These are phyloP conservation scores for Tapirus indicus DNA, from an alignment of 2,797 vertebrate species.

Conservation along the genomic window DNA sequence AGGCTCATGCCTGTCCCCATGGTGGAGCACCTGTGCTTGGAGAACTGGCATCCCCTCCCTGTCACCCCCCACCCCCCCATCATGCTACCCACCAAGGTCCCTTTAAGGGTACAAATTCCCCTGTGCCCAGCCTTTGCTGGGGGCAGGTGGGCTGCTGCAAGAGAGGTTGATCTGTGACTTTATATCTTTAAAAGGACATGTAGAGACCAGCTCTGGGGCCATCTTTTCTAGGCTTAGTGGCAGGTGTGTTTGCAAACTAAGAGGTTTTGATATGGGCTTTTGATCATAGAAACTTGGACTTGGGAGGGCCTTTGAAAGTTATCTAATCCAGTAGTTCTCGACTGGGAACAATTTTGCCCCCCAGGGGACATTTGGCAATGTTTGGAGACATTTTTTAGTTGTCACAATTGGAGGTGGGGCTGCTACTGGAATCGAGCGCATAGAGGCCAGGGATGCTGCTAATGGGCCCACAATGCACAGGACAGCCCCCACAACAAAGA, in stretches of 20 bases:
- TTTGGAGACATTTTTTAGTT: not conserved
- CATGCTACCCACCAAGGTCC: not conserved
- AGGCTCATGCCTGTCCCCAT: not conserved
- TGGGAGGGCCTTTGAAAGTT: not conserved
- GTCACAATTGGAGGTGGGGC: not conserved
- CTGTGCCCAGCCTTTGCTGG: not conserved
- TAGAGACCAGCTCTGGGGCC: not conserved
- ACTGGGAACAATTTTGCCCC: not conserved
- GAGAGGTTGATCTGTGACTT: not conserved
- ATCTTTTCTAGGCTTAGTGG: not conserved
- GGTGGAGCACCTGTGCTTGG: not conserved
- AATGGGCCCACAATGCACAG: rapidly evolving
- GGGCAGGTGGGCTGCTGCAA: not conserved
- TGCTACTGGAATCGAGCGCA: not conserved
- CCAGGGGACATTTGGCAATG: not conserved
- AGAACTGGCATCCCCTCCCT: not conserved
- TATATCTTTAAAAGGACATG: not conserved
- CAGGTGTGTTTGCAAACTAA: not conserved
- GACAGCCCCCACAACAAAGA: too few species aligned
- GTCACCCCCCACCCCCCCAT: not conserved
- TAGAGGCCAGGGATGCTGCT: not conserved
- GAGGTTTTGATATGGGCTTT: not conserved
- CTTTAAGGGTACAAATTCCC: not conserved
- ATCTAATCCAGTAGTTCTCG: not conserved
- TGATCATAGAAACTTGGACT: not conserved